These are phyloP conservation scores for Cataglyphis rosenhaueri DNA, from an alignment of 2,888 invertebrate species.

Conservation along the genomic window DNA sequence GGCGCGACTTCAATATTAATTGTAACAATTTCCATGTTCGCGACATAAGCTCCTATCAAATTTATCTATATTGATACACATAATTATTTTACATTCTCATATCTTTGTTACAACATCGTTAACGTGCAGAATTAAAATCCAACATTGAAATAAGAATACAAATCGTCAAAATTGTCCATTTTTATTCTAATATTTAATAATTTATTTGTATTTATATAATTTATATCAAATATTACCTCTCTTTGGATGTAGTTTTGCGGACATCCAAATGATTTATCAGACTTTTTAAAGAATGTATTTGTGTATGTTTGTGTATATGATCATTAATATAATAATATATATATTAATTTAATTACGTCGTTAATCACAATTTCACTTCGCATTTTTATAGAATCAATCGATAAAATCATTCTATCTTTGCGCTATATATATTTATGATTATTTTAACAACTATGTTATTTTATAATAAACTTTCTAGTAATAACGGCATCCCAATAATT, in stretches of 20 bases:
- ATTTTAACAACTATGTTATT: slow-evolving; percentile 48
- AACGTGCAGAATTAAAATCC: not conserved
- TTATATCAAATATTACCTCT: not conserved
- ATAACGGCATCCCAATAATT: slow-evolving; percentile 37
- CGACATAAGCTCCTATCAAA: not conserved
- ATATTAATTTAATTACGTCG: slow-evolving; percentile 13
- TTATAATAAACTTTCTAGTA: slow-evolving; percentile 49
- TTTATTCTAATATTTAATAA: not conserved
- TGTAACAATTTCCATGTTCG: not conserved
- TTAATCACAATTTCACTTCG: slow-evolving; percentile 36
- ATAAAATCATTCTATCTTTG: slow-evolving; percentile 24
- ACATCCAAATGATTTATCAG: slow-evolving; percentile 2
- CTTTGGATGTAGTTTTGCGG: not conserved
- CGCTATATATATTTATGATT: slow-evolving; percentile 31
- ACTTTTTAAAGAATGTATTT: slow-evolving; percentile 15
- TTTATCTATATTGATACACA: not conserved
- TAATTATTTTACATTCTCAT: slow-evolving; percentile 14
- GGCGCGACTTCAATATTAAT: not conserved
- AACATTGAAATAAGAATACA: not conserved
- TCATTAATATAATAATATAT: slow-evolving; percentile 12
- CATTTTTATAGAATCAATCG: slow-evolving; percentile 19
- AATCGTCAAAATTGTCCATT: not conserved
- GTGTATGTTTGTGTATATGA: not conserved
- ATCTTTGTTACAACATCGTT: not conserved
- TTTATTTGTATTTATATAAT: not conserved